Percentiles rank a stretch among this genome's conserved stretches.
Evolutionary conservation across 2,888 invertebrate species (phyloP).

Genomic region (Nymphalis polychloros): DNA sequence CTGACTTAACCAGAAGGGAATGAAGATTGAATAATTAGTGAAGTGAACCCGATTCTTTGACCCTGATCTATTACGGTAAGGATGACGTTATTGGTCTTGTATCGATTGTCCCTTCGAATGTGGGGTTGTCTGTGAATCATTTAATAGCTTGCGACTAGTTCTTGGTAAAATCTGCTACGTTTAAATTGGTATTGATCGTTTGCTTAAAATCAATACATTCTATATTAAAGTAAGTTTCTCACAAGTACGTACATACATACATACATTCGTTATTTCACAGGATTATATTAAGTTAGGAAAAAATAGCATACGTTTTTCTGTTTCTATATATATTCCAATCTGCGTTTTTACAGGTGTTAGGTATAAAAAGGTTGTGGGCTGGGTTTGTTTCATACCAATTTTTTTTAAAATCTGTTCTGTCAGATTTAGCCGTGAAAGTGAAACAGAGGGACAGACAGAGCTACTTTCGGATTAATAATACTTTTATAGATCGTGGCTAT

Average conservation of each 20-base stretch:
- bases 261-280: no score
- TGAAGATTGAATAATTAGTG: slow-evolving; percentile 26
- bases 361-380: no score
- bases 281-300: no score
- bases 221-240: neutral
- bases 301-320: neutral
- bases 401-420: no score
- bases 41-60: slow-evolving; percentile 10
- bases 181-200: neutral
- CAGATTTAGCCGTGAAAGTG: no score
- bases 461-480: no score
- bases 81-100: slow-evolving; percentile 10
- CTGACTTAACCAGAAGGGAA: slow-evolving; percentile 3
- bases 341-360: no score
- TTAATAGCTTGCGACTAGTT: neutral
- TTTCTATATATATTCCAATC: neutral
- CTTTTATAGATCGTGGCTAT: no score
- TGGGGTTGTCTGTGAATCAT: neutral
- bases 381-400: no score
- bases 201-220: neutral
- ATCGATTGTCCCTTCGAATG: neutral
- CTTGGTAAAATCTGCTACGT: neutral
- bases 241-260: no score
- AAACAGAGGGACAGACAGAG: no score
- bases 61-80: neutral